Percentiles rank a stretch among this genome's conserved stretches.
Conservation (phyloP, 2,113 vertebrate genomes). For the Pachycephala philippinensis region DNA sequence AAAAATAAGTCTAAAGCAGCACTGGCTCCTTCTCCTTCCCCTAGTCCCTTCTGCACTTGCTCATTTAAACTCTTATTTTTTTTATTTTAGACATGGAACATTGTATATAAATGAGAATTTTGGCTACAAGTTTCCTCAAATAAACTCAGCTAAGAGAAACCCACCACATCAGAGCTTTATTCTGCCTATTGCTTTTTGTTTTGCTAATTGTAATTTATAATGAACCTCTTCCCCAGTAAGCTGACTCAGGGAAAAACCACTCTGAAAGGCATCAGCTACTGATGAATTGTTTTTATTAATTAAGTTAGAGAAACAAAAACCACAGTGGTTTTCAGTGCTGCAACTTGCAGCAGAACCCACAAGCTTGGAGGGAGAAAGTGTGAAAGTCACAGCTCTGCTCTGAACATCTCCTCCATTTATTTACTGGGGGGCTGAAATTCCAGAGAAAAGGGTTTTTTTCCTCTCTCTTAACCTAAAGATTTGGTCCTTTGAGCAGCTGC, state of each 20-base stretch:
- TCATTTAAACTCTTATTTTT: neutral
- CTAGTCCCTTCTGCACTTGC: neutral
- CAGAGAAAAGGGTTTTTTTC: neutral
- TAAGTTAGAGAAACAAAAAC: conserved; percentile 16
- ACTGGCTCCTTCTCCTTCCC: neutral
- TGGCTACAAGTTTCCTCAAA: neutral
- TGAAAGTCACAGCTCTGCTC: neutral
- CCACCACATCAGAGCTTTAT: neutral
- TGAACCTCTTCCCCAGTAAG: neutral
- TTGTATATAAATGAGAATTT: neutral
- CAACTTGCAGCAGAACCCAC: neutral
- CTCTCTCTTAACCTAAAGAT: neutral
- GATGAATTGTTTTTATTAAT: conserved; percentile 48
- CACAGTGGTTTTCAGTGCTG: neutral
- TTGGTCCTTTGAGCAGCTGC: conserved; percentile 20
- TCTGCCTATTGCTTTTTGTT: neutral
- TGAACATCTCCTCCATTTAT: neutral
- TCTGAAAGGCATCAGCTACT: neutral
- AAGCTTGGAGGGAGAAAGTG: neutral
- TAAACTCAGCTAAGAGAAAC: neutral
- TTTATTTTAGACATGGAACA: neutral
- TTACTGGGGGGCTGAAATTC: neutral
- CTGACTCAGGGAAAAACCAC: conserved; percentile 14
- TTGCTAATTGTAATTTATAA: neutral
- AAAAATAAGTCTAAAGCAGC: neutral